A percentile compares a stretch with the other conserved stretches of the same genome.
Evolutionary conservation across 2,888 invertebrate genomes (phyloP).

Genomic region (Achlya flavicornis): DNA sequence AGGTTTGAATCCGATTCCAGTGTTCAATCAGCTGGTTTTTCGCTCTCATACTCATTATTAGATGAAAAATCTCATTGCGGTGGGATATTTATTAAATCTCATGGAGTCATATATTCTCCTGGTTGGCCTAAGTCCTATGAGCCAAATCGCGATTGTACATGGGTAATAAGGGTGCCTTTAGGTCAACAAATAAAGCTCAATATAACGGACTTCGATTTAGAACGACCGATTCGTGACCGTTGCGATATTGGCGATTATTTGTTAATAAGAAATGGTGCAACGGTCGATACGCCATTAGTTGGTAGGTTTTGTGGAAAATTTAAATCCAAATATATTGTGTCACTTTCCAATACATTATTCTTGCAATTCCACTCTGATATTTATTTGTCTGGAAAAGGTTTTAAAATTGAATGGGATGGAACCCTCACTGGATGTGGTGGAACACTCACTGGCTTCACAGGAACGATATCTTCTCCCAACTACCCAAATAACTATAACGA

Average conservation of each 20-base stretch:
- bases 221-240: conserved; percentile 67
- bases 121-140: conserved; percentile 91
- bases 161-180: conserved; percentile 88
- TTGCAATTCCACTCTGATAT: conserved; percentile 90
- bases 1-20: conserved; percentile 85
- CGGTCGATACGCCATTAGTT: conserved; percentile 87
- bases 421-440: conserved; percentile 91
- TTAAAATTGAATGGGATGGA: conserved; percentile 82
- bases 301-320: conserved; percentile 90
- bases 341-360: conserved; percentile 89
- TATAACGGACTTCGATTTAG: conserved; percentile 82
- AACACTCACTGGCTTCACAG: conserved; percentile 85
- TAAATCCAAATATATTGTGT: conserved; percentile 86
- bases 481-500: conserved; percentile 91
- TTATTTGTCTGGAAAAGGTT: conserved; percentile 86
- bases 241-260: conserved; percentile 71
- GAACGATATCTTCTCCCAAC: conserved; percentile 92
- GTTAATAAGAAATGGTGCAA: conserved; percentile 90
- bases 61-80: conserved; percentile 86
- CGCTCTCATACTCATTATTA: conserved; percentile 85
- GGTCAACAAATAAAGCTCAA: conserved; percentile 90
- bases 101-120: conserved; percentile 90
- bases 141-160: conserved; percentile 88
- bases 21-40: conserved; percentile 86
- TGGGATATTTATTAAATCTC: conserved; percentile 85